Percentiles rank a stretch among this genome's conserved stretches.
Conservation (phyloP, 2,113 vertebrate species). For the Heterochromis multidens region DNA sequence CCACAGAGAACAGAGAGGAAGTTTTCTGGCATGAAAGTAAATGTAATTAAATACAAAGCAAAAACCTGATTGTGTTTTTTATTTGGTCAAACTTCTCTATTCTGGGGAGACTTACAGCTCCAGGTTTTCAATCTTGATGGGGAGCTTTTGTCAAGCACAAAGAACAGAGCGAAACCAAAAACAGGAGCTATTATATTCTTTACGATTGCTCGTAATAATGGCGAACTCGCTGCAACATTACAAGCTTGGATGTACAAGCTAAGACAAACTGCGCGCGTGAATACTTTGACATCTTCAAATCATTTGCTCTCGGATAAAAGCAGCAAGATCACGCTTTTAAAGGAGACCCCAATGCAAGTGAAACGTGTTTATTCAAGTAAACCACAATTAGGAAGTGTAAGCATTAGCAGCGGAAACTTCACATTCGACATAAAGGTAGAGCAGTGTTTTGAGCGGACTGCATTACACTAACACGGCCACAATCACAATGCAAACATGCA, state of each 20-base stretch:
- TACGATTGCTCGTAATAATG: neutral
- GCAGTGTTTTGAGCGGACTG: rapidly evolving
- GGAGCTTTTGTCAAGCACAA: neutral
- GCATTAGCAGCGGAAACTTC: neutral
- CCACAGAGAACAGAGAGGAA: neutral
- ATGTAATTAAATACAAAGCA: neutral
- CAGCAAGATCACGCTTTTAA: neutral
- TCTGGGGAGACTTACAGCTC: neutral
- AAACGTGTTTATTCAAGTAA: neutral
- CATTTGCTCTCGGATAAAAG: neutral
- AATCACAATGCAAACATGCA: neutral
- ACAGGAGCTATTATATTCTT: neutral
- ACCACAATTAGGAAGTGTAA: neutral
- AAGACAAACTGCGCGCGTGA: neutral
- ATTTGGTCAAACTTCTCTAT: neutral
- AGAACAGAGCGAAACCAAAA: neutral
- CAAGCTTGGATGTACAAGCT: neutral
- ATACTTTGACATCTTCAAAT: neutral
- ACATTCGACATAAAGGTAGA: neutral
- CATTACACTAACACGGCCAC: neutral
- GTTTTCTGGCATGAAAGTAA: neutral
- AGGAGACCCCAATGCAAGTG: neutral
- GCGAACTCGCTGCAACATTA: neutral
- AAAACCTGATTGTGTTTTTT: neutral
- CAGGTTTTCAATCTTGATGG: neutral